Evolutionary conservation across 2,888 invertebrate genomes (phyloP).

Genomic region (Saturnia japonica): DNA sequence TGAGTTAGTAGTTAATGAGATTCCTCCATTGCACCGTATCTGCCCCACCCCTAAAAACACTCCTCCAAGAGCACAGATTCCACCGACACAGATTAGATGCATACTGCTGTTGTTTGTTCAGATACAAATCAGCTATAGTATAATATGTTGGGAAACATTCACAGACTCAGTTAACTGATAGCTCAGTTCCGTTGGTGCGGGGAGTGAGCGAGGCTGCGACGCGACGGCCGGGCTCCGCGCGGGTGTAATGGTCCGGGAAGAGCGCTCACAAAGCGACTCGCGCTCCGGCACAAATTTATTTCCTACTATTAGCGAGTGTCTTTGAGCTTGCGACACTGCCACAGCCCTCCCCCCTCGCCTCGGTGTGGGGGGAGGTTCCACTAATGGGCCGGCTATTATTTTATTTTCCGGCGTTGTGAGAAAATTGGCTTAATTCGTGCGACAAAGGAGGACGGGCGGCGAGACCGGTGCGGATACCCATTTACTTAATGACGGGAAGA

Average conservation of each 20-base stretch:
- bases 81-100: neutral
- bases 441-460: slow-evolving; percentile 32
- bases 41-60: too few relatives aligned
- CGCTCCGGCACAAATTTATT: slow-evolving; percentile 63
- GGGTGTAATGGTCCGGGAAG: slow-evolving; percentile 50
- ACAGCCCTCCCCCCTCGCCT: neutral
- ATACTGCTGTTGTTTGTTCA: neutral
- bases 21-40: too few relatives aligned
- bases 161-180: neutral
- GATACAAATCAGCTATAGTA: neutral
- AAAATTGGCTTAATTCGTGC: slow-evolving; percentile 66
- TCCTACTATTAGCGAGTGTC: slow-evolving; percentile 59
- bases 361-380: slow-evolving; percentile 26
- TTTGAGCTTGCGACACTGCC: slow-evolving; percentile 34
- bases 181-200: neutral
- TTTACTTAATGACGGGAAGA: slow-evolving; percentile 23
- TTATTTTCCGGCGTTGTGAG: slow-evolving; percentile 69
- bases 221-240: slow-evolving; percentile 22
- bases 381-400: slow-evolving; percentile 74
- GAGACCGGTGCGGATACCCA: slow-evolving; percentile 26
- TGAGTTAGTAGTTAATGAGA: neutral
- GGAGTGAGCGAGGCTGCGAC: neutral
- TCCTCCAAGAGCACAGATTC: too few relatives aligned
- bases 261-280: slow-evolving; percentile 42
- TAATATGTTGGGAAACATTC: neutral